Conservation (phyloP, 2,797 vertebrate genomes). For the Jordanella pulchra region DNA sequence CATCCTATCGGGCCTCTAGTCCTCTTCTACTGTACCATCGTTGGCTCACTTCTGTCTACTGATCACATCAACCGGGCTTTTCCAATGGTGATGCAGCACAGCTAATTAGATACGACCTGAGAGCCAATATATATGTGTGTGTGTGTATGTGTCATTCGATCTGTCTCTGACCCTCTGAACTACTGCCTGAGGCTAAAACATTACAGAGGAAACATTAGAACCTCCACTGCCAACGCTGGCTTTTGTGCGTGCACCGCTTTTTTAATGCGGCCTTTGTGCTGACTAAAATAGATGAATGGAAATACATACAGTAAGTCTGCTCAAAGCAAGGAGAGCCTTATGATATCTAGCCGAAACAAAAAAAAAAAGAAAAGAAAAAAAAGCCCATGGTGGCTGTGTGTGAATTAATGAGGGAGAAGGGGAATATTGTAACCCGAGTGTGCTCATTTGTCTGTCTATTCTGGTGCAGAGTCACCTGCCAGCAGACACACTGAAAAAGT, state of each 20-base stretch:
- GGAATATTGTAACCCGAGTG: constrained; percentile 41
- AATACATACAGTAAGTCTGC: constrained; percentile 44
- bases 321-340: constrained; percentile 23
- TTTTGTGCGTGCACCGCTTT: constrained; percentile 33
- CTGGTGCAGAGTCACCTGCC: constrained; percentile 52
- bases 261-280: constrained; percentile 22
- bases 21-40: background rate
- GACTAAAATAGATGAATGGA: constrained; percentile 49
- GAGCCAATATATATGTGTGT: constrained; percentile 27
- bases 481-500: background rate
- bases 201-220: constrained; percentile 57
- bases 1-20: background rate
- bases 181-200: constrained; percentile 63
- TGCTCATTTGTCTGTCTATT: constrained; percentile 38
- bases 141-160: constrained; percentile 46
- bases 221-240: constrained; percentile 31
- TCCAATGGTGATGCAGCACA: constrained; percentile 31
- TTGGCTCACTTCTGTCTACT: constrained; percentile 5
- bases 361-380: background rate
- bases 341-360: constrained; percentile 11
- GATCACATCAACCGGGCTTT: constrained; percentile 36
- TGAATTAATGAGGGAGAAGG: constrained; percentile 57
- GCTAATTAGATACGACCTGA: constrained; percentile 66
- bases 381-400: constrained; percentile 29
- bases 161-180: constrained; percentile 62